These are phyloP conservation scores for Drosophila peninsularis DNA, from an alignment of 2,888 invertebrate genomes.

Conservation along the genomic window DNA sequence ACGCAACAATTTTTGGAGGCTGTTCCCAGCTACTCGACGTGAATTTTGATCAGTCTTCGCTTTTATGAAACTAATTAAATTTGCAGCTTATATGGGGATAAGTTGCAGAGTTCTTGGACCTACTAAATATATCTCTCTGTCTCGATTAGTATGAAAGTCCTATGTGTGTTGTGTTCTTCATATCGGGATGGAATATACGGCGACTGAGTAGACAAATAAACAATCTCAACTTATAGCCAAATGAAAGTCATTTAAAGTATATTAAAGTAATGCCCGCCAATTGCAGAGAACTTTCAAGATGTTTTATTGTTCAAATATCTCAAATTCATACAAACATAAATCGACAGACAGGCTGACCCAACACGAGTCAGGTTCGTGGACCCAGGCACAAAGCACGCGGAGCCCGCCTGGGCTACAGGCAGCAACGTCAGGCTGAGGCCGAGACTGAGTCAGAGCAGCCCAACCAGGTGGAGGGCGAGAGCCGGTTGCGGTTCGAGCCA, in stretches of 20 bases:
- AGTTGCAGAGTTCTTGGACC: not conserved
- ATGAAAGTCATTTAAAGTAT: slow-evolving; percentile 9
- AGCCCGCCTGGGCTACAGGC: slow-evolving; percentile 36
- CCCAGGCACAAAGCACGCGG: not conserved
- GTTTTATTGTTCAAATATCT: slow-evolving; percentile 19
- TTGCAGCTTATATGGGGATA: not conserved
- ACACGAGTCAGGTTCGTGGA: slow-evolving; percentile 28
- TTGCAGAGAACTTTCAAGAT: slow-evolving; percentile 6
- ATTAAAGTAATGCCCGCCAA: slow-evolving; percentile 6
- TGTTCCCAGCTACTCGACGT: slow-evolving; percentile 24
- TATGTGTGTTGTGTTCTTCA: too few species aligned
- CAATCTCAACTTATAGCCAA: not conserved
- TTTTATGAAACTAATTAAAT: slow-evolving; percentile 11
- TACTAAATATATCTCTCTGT: not conserved
- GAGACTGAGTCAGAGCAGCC: slow-evolving; percentile 33
- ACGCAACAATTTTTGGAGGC: slow-evolving; percentile 11
- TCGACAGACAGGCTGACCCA: slow-evolving; percentile 12
- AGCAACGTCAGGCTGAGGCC: slow-evolving; percentile 20
- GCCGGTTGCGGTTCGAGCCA: slow-evolving; percentile 39
- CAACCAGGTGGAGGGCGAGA: slow-evolving; percentile 12
- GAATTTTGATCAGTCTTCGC: slow-evolving; percentile 45
- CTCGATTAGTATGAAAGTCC: not conserved
- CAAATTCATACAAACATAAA: slow-evolving; percentile 10
- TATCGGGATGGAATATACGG: not conserved
- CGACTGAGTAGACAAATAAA: not conserved